These are phyloP conservation scores for Acrocyrtus sp. DNA, from an alignment of 2,888 invertebrate genomes.

Conservation along the genomic window DNA sequence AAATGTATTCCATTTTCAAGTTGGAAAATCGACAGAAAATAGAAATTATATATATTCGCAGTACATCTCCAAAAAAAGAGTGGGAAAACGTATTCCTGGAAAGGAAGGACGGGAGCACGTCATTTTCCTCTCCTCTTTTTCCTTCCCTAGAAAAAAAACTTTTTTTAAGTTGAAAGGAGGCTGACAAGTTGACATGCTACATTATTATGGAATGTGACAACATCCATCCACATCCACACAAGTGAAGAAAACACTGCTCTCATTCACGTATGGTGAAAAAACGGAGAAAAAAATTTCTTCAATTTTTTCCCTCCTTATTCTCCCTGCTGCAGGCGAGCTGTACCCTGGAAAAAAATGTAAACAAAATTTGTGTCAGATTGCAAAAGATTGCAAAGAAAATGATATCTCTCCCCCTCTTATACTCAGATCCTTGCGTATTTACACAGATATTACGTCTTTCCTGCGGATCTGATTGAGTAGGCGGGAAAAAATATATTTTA, in stretches of 20 bases:
- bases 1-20: slow-evolving; percentile 37
- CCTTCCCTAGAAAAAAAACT: background rate
- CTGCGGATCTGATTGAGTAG: too few species aligned
- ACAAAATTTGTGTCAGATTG: background rate
- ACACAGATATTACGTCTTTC: background rate
- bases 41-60: background rate
- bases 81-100: background rate
- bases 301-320: background rate
- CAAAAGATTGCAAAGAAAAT: background rate
- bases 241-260: background rate
- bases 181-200: slow-evolving; percentile 38
- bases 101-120: background rate
- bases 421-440: background rate
- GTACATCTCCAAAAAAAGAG: background rate
- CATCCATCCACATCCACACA: slow-evolving; percentile 7
- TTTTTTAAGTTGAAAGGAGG: slow-evolving; percentile 13
- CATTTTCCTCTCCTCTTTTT: background rate
- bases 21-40: slow-evolving; percentile 26
- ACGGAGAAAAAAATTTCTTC: background rate
- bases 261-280: too few species aligned
- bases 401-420: background rate
- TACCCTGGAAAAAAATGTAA: background rate
- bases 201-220: slow-evolving; percentile 10
- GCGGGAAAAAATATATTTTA: too few species aligned
- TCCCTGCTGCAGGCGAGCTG: background rate